Conservation (phyloP, 1,140 invertebrate species). For the Yoshiicerus persimilis region DNA sequence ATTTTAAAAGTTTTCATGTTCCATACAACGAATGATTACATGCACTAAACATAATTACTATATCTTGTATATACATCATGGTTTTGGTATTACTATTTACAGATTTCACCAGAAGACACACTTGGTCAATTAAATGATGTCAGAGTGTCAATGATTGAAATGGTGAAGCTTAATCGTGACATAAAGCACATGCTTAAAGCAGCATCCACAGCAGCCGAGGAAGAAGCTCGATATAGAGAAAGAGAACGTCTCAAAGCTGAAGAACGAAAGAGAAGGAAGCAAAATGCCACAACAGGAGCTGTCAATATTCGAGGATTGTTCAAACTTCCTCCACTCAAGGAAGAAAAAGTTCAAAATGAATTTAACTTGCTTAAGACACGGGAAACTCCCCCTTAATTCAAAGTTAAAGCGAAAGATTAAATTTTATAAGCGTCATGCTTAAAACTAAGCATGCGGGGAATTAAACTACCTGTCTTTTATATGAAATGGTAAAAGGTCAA, state of each 20-base stretch:
- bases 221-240: not conserved
- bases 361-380: not conserved
- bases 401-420: not conserved
- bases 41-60: not conserved
- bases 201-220: not conserved
- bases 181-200: constrained; percentile 40
- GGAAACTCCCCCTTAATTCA: not conserved
- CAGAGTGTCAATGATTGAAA: constrained; percentile 35
- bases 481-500: too few species aligned
- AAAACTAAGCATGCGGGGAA: too few species aligned
- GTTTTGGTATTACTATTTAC: not conserved
- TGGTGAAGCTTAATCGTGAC: constrained; percentile 38
- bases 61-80: not conserved
- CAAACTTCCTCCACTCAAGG: not conserved
- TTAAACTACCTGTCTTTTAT: too few species aligned
- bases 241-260: not conserved
- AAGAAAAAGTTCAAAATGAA: not conserved
- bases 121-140: constrained; percentile 39
- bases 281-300: not conserved
- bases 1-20: not conserved
- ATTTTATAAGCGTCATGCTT: too few species aligned
- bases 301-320: not conserved
- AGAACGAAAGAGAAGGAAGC: not conserved
- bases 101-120: constrained; percentile 35
- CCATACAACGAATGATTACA: not conserved